Evolutionary conservation across 2,888 invertebrate genomes (phyloP), one percentile per base, ranked within the genome.

Genomic region (Conomelus anceps): DNA sequence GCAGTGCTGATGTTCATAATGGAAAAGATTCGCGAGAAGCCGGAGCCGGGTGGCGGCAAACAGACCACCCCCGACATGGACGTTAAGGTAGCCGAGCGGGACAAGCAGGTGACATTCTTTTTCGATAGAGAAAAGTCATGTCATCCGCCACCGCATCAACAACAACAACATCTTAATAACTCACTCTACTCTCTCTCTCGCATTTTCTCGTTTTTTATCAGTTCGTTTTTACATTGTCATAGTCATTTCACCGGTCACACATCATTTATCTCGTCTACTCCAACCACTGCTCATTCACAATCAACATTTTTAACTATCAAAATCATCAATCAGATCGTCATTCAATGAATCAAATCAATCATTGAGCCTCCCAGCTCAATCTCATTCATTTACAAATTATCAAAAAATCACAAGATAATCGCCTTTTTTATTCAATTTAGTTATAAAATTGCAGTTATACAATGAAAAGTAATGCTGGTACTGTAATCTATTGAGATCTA

Each of bases 1-100:
- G 95, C 96, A 92, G 98, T 98, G 91, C 94, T 98, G 94, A 97
- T 97, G 93, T 98, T 98, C 93, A 98, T 99, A 92, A 98, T 98
- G 96, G 98, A 98, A 92, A 98, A 98, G 94, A 98, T 98, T 92
- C 96, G 97, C 92, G 98, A 98, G 93, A 98, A 98, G 93, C 98
- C 98, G 88, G 98, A 98, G 93, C 84, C 84, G 23, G 86, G 88
- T 63, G 88, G 86, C 24, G 24, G 26, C 29, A 29, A 29, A 13
- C 22, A 24, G 22, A n/a, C 23, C 24, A 26, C 23, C 23, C 86
- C 90, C 63, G 91, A 91, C 26, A 90, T 90, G 89, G 91, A 91
- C 88, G 88, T 88, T 26, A 91, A 91, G 90, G 89, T 89, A 29
- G 87, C 91, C 13, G 92, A 98, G 92, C 95, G 98, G 92, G 98